Evolutionary conservation across 2,797 vertebrate species (phyloP).

Genomic region (Nothura maculosa): DNA sequence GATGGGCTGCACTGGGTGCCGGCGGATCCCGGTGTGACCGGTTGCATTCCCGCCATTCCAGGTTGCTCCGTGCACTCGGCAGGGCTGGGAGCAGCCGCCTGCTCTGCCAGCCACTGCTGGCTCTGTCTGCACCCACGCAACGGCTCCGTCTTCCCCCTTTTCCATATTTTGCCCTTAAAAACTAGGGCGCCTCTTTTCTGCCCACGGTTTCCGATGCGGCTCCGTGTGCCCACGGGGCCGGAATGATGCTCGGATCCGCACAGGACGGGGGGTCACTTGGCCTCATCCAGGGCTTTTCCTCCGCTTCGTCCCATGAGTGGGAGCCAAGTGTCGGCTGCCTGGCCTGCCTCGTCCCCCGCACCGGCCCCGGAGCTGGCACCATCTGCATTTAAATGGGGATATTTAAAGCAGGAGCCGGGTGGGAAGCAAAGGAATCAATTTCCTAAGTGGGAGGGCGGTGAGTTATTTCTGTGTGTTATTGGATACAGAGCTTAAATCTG

Average conservation of each 20-base stretch:
- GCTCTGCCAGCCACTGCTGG: slow-evolving; percentile 40
- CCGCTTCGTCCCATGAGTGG: rapidly evolving
- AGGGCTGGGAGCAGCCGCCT: background rate
- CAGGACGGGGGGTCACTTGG: rapidly evolving
- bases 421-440: slow-evolving; percentile 64
- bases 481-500: slow-evolving; percentile 45
- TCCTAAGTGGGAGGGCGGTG: slow-evolving; percentile 68
- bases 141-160: background rate
- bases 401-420: slow-evolving; percentile 73
- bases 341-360: background rate
- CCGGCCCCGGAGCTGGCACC: background rate
- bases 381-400: slow-evolving; percentile 68
- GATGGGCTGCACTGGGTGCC: background rate
- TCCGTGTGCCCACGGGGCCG: rapidly evolving
- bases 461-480: slow-evolving; percentile 60
- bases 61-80: too few relatives aligned
- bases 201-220: background rate
- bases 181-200: slow-evolving; percentile 9
- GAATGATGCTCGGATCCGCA: rapidly evolving
- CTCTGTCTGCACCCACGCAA: slow-evolving; percentile 11
- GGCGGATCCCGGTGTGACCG: too few relatives aligned
- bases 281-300: rapidly evolving
- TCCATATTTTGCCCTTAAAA: slow-evolving; percentile 28
- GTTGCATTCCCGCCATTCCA: too few relatives aligned
- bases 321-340: background rate